Evolutionary conservation across 2,888 invertebrate species (phyloP).

Genomic region (Acanthacorydalis orientalis): DNA sequence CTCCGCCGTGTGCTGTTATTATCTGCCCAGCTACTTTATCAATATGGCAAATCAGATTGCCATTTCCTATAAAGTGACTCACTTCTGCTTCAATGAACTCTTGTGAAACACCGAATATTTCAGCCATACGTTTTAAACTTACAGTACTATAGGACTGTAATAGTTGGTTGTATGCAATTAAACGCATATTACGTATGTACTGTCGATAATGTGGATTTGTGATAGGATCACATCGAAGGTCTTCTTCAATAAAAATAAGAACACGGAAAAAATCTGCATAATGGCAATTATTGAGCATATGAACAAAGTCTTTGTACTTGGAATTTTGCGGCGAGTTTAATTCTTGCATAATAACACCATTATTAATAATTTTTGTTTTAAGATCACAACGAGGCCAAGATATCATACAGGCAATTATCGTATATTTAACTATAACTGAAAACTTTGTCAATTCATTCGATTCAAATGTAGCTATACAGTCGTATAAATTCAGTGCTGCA

Average conservation of each 20-base stretch:
- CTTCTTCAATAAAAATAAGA: slow-evolving; percentile 23
- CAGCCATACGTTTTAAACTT: slow-evolving; percentile 48
- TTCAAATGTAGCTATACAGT: slow-evolving; percentile 56
- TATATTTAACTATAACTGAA: slow-evolving; percentile 30
- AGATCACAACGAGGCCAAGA: slow-evolving; percentile 23
- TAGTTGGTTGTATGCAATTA: slow-evolving; percentile 52
- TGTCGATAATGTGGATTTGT: slow-evolving; percentile 46
- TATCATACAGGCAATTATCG: slow-evolving; percentile 24
- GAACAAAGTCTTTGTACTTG: slow-evolving; percentile 37
- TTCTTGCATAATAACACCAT: slow-evolving; percentile 63
- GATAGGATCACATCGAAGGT: slow-evolving; percentile 43
- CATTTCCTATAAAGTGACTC: slow-evolving; percentile 39
- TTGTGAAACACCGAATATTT: slow-evolving; percentile 48
- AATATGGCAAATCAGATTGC: slow-evolving; percentile 50
- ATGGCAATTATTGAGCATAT: slow-evolving; percentile 47
- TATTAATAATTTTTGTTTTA: slow-evolving; percentile 22
- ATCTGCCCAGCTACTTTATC: slow-evolving; percentile 48
- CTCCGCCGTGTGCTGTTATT: slow-evolving; percentile 37
- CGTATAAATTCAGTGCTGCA: slow-evolving; percentile 45
- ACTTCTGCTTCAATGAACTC: slow-evolving; percentile 46
- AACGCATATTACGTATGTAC: slow-evolving; percentile 54
- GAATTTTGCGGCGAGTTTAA: slow-evolving; percentile 45
- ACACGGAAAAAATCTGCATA: slow-evolving; percentile 47
- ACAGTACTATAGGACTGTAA: slow-evolving; percentile 51
- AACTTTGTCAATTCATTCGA: slow-evolving; percentile 58